Evolutionary conservation across 2,113 vertebrate species (phyloP).

Genomic region (Zosterops japonicus): DNA sequence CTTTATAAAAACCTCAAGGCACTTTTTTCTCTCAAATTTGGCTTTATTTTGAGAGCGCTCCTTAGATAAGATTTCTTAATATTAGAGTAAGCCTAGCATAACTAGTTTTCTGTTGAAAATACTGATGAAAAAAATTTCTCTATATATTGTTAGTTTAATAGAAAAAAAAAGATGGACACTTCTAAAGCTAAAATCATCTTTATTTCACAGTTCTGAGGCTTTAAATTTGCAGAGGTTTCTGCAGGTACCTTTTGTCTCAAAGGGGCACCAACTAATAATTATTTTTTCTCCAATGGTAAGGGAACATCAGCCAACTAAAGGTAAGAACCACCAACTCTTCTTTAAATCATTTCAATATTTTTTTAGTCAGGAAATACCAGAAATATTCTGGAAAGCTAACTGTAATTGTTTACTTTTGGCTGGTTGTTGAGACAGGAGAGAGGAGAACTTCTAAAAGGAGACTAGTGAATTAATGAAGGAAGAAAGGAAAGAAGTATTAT

Average conservation of each 20-base stretch:
- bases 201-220: neutral
- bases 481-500: neutral
- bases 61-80: conserved; percentile 38
- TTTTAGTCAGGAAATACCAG: neutral
- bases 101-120: conserved; percentile 11
- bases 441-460: neutral
- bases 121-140: neutral
- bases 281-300: neutral
- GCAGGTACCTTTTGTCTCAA: neutral
- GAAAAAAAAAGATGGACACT: neutral
- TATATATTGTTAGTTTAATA: neutral
- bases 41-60: conserved; percentile 21
- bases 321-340: neutral
- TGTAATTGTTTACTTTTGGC: neutral
- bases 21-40: conserved; percentile 5
- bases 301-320: neutral
- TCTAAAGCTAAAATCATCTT: neutral
- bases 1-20: conserved; percentile 43
- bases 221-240: neutral
- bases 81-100: neutral
- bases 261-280: neutral
- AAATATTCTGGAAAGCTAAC: neutral
- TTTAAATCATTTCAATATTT: neutral
- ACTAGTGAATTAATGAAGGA: neutral
- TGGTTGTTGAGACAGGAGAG: neutral